Evolutionary conservation across 2,888 invertebrate genomes (phyloP).

Genomic region (Girardia tigrina): DNA sequence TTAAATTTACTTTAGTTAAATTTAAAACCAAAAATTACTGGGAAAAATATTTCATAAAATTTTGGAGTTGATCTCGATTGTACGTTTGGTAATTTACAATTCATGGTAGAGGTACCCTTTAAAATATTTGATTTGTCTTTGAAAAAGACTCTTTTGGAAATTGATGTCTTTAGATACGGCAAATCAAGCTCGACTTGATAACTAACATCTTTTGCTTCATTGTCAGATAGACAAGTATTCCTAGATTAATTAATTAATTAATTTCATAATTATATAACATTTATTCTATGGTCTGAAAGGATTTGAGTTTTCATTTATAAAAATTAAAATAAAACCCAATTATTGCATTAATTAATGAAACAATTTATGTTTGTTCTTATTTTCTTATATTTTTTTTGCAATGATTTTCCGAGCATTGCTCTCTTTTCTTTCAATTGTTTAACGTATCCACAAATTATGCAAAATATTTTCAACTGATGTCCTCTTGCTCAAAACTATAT

Average conservation of each 20-base stretch:
- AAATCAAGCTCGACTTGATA: background rate
- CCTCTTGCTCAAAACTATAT: no score
- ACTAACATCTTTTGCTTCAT: background rate
- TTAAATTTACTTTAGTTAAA: background rate
- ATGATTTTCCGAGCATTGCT: no score
- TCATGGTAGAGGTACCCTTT: background rate
- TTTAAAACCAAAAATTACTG: background rate
- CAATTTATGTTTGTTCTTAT: no score
- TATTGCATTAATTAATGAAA: no score
- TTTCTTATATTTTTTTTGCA: no score
- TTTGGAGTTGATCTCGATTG: background rate
- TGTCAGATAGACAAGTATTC: background rate
- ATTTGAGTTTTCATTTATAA: no score
- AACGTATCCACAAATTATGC: no score
- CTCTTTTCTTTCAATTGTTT: no score
- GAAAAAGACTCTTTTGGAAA: background rate
- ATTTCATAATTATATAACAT: no score
- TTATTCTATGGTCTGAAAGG: no score
- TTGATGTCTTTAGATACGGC: background rate
- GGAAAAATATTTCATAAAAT: background rate
- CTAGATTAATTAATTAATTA: background rate
- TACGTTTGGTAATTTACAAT: background rate
- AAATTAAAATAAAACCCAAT: no score
- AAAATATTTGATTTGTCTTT: background rate
- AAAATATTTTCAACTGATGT: no score